phyloP scores from a whole-genome alignment of 1,140 invertebrate species.

The Drosophila miranda region DNA sequence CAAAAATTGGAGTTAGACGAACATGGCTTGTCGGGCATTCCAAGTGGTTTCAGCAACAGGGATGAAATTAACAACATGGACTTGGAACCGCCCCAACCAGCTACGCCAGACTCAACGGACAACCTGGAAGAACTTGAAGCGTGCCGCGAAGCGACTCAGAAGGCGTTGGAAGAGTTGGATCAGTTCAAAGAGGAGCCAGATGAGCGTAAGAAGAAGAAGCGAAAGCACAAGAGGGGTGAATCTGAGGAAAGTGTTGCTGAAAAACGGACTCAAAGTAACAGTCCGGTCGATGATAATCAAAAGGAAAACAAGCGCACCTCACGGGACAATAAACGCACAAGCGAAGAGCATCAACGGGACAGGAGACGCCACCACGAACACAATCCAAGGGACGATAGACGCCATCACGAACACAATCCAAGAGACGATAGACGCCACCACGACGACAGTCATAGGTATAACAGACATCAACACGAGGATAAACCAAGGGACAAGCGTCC shows the following conservation, averaged over 20 bases:
- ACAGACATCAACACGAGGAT: too few species aligned
- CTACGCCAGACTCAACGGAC: background rate
- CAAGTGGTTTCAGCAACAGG: background rate
- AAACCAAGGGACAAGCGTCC: too few species aligned
- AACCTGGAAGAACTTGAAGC: constrained; percentile 3
- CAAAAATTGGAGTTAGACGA: background rate
- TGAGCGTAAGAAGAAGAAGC: constrained; percentile 17
- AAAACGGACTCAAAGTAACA: background rate
- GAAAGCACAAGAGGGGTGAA: too few species aligned
- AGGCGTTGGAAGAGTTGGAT: background rate
- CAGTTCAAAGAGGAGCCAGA: background rate
- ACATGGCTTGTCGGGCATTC: background rate
- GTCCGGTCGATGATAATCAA: background rate
- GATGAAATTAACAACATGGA: constrained; percentile 14
- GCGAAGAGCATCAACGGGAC: too few species aligned
- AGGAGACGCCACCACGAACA: too few species aligned
- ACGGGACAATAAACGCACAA: too few species aligned
- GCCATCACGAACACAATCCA: too few species aligned
- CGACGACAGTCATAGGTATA: too few species aligned
- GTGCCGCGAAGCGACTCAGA: background rate
- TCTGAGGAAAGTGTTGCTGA: too few species aligned
- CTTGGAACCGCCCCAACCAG: background rate
- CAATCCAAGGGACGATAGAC: too few species aligned
- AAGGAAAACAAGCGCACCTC: constrained; percentile 7
- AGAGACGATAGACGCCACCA: too few species aligned